Conservation (phyloP, 1,140 invertebrate species). For the Ceratina calcarata region DNA sequence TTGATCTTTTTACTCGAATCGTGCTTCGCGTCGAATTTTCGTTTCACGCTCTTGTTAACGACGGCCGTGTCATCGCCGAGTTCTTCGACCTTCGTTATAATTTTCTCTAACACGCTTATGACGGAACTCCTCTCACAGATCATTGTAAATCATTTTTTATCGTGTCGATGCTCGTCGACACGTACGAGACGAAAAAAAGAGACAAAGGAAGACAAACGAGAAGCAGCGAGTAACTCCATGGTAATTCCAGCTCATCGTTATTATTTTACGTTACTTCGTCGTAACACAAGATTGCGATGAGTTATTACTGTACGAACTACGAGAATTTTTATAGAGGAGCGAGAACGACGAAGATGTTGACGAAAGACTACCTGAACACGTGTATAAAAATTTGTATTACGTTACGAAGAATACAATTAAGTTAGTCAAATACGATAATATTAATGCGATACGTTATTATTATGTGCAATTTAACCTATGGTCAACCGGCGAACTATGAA, state of each 20-base stretch:
- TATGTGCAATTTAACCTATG: slow-evolving; percentile 58
- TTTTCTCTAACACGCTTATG: slow-evolving; percentile 52
- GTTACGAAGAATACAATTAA: slow-evolving; percentile 59
- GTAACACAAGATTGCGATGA: neutral
- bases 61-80: slow-evolving; percentile 25
- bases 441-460: slow-evolving; percentile 45
- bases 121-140: slow-evolving; percentile 38
- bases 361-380: slow-evolving; percentile 11
- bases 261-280: neutral
- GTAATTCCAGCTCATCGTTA: neutral
- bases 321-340: neutral
- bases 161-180: neutral
- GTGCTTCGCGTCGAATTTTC: slow-evolving; percentile 26
- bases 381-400: slow-evolving; percentile 70
- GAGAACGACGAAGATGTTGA: neutral
- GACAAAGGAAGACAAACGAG: slow-evolving; percentile 24
- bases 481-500: slow-evolving; percentile 56
- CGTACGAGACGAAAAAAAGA: slow-evolving; percentile 13
- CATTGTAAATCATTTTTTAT: slow-evolving; percentile 34
- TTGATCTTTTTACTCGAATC: slow-evolving; percentile 31
- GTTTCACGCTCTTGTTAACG: slow-evolving; percentile 5
- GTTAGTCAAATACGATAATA: slow-evolving; percentile 55
- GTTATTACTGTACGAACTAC: neutral
- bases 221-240: neutral
- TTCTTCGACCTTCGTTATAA: slow-evolving; percentile 64